Evolutionary conservation across 2,113 vertebrate species (phyloP).

Genomic region (Dipodomys stephensi): DNA sequence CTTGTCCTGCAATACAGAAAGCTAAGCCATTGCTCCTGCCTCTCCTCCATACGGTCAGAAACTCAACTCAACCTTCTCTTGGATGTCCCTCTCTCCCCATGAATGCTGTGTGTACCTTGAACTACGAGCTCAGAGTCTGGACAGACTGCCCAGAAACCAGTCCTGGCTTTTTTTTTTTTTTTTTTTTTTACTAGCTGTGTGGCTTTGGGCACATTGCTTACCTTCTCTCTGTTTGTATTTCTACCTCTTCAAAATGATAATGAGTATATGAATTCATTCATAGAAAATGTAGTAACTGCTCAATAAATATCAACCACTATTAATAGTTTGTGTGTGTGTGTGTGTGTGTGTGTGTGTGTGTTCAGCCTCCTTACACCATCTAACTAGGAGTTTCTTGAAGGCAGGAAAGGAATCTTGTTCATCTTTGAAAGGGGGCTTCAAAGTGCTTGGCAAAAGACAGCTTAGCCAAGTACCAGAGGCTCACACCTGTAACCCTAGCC

Average conservation of each 20-base stretch:
- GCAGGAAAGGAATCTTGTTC: background rate
- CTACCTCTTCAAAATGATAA: background rate
- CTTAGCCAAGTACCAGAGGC: background rate
- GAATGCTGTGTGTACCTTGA: too few relatives aligned
- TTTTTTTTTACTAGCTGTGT: conserved; percentile 39
- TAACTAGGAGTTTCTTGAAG: background rate
- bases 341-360: too few relatives aligned
- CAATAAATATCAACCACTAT: conserved; percentile 6
- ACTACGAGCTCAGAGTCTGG: background rate
- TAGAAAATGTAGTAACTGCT: background rate
- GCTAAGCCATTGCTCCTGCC: background rate
- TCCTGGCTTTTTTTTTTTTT: fast-evolving
- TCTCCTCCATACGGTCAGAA: background rate
- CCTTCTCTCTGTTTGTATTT: conserved; percentile 65
- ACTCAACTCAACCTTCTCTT: background rate
- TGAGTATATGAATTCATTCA: background rate
- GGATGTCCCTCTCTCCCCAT: fast-evolving
- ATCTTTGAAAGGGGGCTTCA: background rate
- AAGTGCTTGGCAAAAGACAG: background rate
- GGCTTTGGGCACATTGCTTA: background rate
- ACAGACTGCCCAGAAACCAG: background rate
- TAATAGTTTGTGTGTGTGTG: background rate
- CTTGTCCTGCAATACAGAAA: background rate
- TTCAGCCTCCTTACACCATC: too few relatives aligned
- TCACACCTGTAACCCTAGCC: too few relatives aligned